These are phyloP conservation scores for Agrenia bidenticulata DNA, from an alignment of 2,888 invertebrate species.

Conservation along the genomic window DNA sequence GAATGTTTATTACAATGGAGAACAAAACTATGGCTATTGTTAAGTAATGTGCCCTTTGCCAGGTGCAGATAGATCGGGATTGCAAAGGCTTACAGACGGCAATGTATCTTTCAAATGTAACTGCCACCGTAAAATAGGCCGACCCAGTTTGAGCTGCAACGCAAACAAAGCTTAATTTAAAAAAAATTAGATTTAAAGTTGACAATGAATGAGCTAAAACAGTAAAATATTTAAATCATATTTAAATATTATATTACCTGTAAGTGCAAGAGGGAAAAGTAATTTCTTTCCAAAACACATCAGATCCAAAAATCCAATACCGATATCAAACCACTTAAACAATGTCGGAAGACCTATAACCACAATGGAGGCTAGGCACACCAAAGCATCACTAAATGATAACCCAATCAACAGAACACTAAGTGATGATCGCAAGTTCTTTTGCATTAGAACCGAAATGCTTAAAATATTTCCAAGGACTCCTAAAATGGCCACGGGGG, in stretches of 20 bases:
- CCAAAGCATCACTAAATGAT: conserved; percentile 1
- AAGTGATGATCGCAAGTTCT: conserved; percentile 3
- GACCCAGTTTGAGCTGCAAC: conserved; percentile 73
- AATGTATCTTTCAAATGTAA: conserved; percentile 84
- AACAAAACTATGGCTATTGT: not conserved
- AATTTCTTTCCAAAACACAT: conserved; percentile 5
- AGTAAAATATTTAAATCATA: not conserved
- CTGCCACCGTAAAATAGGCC: conserved; percentile 75
- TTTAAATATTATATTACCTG: not conserved
- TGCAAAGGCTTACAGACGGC: conserved; percentile 67
- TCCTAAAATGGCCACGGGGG: conserved; percentile 3
- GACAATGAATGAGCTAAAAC: not conserved
- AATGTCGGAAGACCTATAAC: not conserved
- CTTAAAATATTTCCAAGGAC: conserved; percentile 16
- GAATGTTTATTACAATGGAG: not conserved
- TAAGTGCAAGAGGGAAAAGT: not conserved
- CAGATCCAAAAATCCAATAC: not conserved
- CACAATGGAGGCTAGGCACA: not conserved
- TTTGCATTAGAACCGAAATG: not conserved
- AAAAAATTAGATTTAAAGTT: not conserved
- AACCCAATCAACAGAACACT: conserved; percentile 8
- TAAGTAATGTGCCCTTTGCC: not conserved
- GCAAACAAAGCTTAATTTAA: not conserved
- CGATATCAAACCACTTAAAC: not conserved
- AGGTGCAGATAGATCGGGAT: not conserved